Percentiles rank a stretch among this genome's conserved stretches.
phyloP scores from a whole-genome alignment of 2,113 vertebrate genomes.

The Malurus cyaneus region DNA sequence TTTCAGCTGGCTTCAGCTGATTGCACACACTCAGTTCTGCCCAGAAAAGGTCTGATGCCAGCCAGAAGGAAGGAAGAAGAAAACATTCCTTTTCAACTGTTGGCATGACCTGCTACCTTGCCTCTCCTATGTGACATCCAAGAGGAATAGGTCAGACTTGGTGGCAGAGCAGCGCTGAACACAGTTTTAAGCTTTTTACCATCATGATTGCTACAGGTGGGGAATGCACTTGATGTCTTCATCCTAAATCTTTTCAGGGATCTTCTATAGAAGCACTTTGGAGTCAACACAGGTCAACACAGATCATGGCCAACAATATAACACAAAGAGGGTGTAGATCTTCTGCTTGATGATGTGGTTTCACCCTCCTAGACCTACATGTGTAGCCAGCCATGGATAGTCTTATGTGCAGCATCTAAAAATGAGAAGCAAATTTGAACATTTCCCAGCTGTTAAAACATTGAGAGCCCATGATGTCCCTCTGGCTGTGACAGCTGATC shows the following conservation, averaged over 20 bases:
- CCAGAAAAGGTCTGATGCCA: background rate
- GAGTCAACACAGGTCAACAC: background rate
- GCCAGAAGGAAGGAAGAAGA: background rate
- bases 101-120: background rate
- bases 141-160: background rate
- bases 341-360: background rate
- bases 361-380: background rate
- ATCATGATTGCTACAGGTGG: background rate
- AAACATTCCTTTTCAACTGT: background rate
- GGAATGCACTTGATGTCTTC: background rate
- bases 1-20: background rate
- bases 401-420: background rate
- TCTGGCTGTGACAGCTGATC: background rate
- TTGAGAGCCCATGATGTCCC: background rate
- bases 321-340: background rate
- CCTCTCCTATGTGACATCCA: accelerated
- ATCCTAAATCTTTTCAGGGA: background rate
- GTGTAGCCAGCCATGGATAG: background rate
- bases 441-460: background rate
- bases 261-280: background rate
- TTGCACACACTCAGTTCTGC: background rate
- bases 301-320: background rate
- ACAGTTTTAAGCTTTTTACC: background rate
- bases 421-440: background rate
- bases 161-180: background rate